phyloP scores from a whole-genome alignment of 2,888 invertebrate genomes.

The Melanophora roralis region DNA sequence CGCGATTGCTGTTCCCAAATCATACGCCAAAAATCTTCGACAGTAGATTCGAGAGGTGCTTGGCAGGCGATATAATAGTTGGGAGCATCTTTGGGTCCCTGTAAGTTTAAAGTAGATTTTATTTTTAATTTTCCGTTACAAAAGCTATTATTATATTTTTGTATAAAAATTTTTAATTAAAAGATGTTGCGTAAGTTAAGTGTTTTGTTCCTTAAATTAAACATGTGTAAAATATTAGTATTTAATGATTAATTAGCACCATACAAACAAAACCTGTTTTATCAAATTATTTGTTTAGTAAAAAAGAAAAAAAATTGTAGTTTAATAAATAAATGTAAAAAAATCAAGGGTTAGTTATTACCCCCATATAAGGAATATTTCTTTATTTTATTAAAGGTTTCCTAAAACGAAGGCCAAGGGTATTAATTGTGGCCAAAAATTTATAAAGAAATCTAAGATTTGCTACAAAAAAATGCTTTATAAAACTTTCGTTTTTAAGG shows the following conservation, averaged over 20 bases:
- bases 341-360: background rate
- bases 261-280: constrained; percentile 40
- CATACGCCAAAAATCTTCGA: constrained; percentile 96
- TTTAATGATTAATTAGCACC: constrained; percentile 7
- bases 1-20: constrained; percentile 95
- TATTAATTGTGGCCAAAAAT: no score
- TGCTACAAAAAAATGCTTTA: no score
- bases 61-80: constrained; percentile 95
- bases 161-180: background rate
- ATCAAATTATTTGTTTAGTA: background rate
- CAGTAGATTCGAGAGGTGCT: constrained; percentile 90
- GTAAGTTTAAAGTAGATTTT: background rate
- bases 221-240: constrained; percentile 33
- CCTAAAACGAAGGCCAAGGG: no score
- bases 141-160: background rate
- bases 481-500: no score
- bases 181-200: background rate
- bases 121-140: no score
- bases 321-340: no score
- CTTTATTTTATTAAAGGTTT: no score
- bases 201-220: background rate
- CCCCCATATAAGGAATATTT: no score
- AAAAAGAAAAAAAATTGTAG: no score
- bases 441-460: no score
- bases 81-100: constrained; percentile 91